Evolutionary conservation across 2,113 vertebrate species (phyloP).

Genomic region (Cisticola juncidis): DNA sequence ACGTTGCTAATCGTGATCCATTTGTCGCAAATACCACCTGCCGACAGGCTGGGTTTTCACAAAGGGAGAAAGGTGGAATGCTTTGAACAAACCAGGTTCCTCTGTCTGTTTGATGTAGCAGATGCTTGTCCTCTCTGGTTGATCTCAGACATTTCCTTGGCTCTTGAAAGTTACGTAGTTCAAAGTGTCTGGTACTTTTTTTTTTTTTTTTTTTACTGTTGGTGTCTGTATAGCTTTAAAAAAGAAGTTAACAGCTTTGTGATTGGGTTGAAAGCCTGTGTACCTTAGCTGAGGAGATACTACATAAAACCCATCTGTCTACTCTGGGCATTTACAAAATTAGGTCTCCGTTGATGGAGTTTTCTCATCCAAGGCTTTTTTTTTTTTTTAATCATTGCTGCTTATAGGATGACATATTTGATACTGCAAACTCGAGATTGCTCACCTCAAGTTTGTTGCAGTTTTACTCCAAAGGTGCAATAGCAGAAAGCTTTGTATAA

Average conservation of each 20-base stretch:
- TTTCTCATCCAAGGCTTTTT: not conserved
- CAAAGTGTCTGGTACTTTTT: not conserved
- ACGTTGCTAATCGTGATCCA: accelerated
- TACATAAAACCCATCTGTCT: not conserved
- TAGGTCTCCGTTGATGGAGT: not conserved
- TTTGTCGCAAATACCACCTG: not conserved
- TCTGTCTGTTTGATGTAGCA: constrained; percentile 4
- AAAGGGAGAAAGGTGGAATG: not conserved
- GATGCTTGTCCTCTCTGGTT: not conserved
- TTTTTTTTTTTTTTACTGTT: not conserved
- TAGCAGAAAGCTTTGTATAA: not conserved
- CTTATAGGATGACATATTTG: not conserved
- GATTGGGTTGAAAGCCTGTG: not conserved
- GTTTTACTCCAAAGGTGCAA: not conserved
- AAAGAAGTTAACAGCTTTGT: not conserved
- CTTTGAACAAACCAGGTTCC: not conserved
- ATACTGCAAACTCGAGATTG: not conserved
- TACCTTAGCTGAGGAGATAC: not conserved
- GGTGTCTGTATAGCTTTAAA: not conserved
- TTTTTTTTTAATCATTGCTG: not conserved
- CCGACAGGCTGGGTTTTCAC: not conserved
- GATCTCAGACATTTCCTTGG: not conserved
- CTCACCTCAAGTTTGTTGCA: not conserved
- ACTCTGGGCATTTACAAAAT: not conserved
- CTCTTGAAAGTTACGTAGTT: not conserved